Evolutionary conservation across 2,888 invertebrate species (phyloP).

Genomic region (Globia sparganii): DNA sequence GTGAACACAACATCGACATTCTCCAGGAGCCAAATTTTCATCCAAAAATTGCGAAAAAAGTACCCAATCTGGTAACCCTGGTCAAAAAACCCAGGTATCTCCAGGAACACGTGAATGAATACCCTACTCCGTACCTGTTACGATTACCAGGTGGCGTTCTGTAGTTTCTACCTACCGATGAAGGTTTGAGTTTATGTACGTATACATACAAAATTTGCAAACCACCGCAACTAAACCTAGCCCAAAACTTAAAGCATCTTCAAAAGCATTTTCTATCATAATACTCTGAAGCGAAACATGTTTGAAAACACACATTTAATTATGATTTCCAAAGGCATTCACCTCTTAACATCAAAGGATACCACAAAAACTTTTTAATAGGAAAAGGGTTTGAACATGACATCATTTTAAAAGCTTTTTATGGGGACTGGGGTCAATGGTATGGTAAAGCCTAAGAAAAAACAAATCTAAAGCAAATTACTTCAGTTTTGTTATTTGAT

Average conservation of each 20-base stretch:
- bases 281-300: slow-evolving; percentile 19
- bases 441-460: not conserved
- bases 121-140: not conserved
- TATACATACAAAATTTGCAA: not conserved
- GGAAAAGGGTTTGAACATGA: slow-evolving; percentile 28
- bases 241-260: slow-evolving; percentile 22
- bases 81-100: no score
- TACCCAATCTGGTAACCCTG: no score
- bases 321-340: slow-evolving; percentile 52
- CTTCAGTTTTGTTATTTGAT: slow-evolving; percentile 13
- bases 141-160: not conserved
- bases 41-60: no score
- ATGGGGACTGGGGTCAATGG: slow-evolving; percentile 16
- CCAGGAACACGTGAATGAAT: no score
- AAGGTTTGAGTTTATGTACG: not conserved
- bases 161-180: not conserved
- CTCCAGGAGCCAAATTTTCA: no score
- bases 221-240: not conserved
- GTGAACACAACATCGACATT: no score
- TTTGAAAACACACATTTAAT: slow-evolving; percentile 60
- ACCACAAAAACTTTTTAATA: slow-evolving; percentile 48
- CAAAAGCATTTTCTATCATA: slow-evolving; percentile 52
- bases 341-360: slow-evolving; percentile 61
- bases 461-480: not conserved
- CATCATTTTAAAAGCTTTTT: slow-evolving; percentile 53